Percentiles rank a stretch among this genome's conserved stretches.
These are phyloP conservation scores for Therioaphis trifolii DNA, from an alignment of 2,888 invertebrate species.

Conservation along the genomic window DNA sequence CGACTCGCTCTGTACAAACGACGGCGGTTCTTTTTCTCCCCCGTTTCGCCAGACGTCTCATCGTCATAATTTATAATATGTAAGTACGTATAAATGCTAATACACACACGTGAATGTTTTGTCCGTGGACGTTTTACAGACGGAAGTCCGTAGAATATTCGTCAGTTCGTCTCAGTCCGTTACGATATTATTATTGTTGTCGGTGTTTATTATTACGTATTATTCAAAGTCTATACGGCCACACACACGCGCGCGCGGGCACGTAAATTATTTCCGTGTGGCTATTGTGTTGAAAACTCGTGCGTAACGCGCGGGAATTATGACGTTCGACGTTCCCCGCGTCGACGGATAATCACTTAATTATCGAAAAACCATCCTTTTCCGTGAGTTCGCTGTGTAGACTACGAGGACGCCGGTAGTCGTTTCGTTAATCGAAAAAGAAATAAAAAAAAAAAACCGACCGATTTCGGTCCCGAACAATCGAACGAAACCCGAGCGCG, in stretches of 20 bases:
- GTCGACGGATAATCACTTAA: constrained; percentile 37
- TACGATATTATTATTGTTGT: background rate
- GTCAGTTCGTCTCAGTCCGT: background rate
- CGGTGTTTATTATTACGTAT: no score
- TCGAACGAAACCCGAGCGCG: constrained; percentile 19
- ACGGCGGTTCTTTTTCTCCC: no score
- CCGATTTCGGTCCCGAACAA: constrained; percentile 21
- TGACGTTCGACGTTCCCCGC: constrained; percentile 4
- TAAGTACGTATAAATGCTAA: no score
- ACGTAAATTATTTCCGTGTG: background rate
- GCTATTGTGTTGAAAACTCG: constrained; percentile 55
- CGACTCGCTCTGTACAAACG: no score
- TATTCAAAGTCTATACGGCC: background rate
- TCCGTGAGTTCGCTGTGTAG: no score
- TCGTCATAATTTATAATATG: no score
- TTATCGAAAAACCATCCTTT: constrained; percentile 39
- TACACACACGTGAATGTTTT: no score
- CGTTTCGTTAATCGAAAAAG: constrained; percentile 41
- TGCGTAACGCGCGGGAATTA: constrained; percentile 40
- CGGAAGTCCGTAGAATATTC: background rate
- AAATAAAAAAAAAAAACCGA: no score
- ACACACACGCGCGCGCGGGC: background rate
- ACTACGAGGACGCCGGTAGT: background rate
- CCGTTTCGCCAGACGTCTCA: no score
- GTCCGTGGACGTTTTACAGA: background rate